Base-by-base conservation (phyloP, 2,113 vertebrate species). In the Onychostoma macrolepis region DNA sequence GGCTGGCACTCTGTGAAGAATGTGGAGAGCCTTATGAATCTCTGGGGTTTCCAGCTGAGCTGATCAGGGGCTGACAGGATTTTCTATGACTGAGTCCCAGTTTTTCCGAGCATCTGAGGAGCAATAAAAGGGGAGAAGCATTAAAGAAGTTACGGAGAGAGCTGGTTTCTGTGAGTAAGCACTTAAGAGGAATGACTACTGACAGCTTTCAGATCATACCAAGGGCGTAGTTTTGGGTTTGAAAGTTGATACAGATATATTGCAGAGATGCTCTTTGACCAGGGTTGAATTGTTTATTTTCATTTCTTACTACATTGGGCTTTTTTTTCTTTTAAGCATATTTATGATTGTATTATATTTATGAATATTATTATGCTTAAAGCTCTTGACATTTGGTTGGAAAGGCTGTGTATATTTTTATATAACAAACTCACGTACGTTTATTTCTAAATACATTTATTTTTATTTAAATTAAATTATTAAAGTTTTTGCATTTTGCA, bases 51-150 rank as follows among this genome's bases (percentile, higher is more conserved):
- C 61, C 21, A 10, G 41, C 56, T 6, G 8, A 45, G 43, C 6
- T 48, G 75, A 85, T 43, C 84, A 79, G 74, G 84, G 84, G 84
- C 84, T 50, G 58, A 77, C 75, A 67, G 33, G 53, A 19, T 67
- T 85, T 28, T 67, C 41, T 48, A 13, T 48, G 79, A 65, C 75
- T 24, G 26, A 78, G 43, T 85, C 13, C 84, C 61, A 53, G 24
- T 86, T 69, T 63, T 77, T 71, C 41, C 1, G 21, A 67, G 24
- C 75, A 85, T 48, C 75, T 50, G 43, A 85, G 76, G 41, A 63
- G 41, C 38, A 78, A 24, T 50, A 45, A 86, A 79, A 36, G 17
- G 19, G 45, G 41, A 28, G 76, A 12, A 79, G 30, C 30, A 13
- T 79, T 67, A 75, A 45, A 67, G 43, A 30, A 76, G 72, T 80